These are phyloP conservation scores for Bellardia bayeri DNA, from an alignment of 2,888 invertebrate species.

Conservation along the genomic window DNA sequence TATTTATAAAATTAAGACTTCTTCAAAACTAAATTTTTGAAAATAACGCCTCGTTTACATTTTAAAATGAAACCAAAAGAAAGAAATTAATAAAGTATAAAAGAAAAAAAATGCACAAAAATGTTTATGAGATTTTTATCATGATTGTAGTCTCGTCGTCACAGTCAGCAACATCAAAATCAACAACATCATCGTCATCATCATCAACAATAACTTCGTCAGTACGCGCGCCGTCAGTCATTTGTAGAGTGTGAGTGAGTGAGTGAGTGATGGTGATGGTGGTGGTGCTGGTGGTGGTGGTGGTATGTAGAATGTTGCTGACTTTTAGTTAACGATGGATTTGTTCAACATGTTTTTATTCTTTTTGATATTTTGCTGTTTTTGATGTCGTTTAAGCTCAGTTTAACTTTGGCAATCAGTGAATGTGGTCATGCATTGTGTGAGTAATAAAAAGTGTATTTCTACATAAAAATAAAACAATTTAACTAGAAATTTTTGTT, in stretches of 20 bases:
- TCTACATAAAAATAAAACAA: neutral
- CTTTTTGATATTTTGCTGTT: slow-evolving; percentile 11
- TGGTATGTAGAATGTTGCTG: slow-evolving; percentile 30
- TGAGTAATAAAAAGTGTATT: neutral
- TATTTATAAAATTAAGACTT: neutral
- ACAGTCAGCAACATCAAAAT: slow-evolving; percentile 31
- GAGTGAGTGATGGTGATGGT: too few species aligned
- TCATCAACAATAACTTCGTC: slow-evolving; percentile 3
- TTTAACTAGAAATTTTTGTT: neutral
- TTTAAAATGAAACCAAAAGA: neutral
- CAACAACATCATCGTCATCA: slow-evolving; percentile 15
- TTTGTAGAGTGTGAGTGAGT: neutral
- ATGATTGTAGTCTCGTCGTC: slow-evolving; percentile 52
- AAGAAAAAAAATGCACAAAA: slow-evolving; percentile 19
- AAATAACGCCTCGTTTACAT: slow-evolving; percentile 34
- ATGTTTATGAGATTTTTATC: slow-evolving; percentile 49
- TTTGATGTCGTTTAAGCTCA: slow-evolving; percentile 34
- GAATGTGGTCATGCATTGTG: slow-evolving; percentile 24
- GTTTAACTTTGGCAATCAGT: slow-evolving; percentile 38
- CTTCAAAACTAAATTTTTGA: neutral
- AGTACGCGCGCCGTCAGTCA: neutral
- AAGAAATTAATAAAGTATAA: neutral
- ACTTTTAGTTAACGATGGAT: slow-evolving; percentile 5
- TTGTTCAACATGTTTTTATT: slow-evolving; percentile 5
- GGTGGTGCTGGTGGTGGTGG: too few species aligned